Conservation (phyloP, 2,113 vertebrate genomes). For the Apeltes quadracus region DNA sequence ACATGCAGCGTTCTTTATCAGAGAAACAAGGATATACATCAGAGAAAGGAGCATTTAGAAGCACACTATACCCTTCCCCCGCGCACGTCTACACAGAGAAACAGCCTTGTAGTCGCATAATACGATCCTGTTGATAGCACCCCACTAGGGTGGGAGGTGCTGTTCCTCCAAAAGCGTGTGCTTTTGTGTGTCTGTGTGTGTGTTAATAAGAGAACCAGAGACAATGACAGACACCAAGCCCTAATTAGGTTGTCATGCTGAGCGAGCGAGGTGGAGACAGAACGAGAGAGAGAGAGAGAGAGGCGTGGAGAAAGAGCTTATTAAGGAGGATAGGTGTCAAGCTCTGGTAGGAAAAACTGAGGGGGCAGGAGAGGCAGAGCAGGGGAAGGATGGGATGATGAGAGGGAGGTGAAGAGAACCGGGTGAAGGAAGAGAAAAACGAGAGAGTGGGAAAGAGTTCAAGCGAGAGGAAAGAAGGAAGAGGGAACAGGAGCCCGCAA, state of each 20-base stretch:
- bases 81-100: neutral
- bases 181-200: constrained; percentile 46
- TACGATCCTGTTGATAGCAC: constrained; percentile 47
- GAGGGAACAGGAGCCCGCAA: neutral
- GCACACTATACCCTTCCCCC: neutral
- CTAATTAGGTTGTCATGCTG: constrained; percentile 81
- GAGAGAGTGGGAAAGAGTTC: constrained; percentile 1
- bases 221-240: constrained; percentile 77
- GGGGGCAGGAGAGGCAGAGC: constrained; percentile 53
- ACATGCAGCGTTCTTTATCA: neutral
- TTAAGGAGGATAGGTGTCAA: constrained; percentile 77
- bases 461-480: neutral
- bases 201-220: constrained; percentile 73
- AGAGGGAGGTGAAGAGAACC: constrained; percentile 31
- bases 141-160: constrained; percentile 21
- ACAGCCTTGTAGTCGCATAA: constrained; percentile 25
- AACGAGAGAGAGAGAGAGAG: constrained; percentile 47
- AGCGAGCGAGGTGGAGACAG: constrained; percentile 54
- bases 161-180: constrained; percentile 17
- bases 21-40: neutral
- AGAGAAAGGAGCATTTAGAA: constrained; percentile 22
- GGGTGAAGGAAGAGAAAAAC: constrained; percentile 9
- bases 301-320: constrained; percentile 64
- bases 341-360: constrained; percentile 69
- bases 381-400: constrained; percentile 1